phyloP scores from a whole-genome alignment of 1,140 invertebrate genomes.

The Macrocentrus cingulum region DNA sequence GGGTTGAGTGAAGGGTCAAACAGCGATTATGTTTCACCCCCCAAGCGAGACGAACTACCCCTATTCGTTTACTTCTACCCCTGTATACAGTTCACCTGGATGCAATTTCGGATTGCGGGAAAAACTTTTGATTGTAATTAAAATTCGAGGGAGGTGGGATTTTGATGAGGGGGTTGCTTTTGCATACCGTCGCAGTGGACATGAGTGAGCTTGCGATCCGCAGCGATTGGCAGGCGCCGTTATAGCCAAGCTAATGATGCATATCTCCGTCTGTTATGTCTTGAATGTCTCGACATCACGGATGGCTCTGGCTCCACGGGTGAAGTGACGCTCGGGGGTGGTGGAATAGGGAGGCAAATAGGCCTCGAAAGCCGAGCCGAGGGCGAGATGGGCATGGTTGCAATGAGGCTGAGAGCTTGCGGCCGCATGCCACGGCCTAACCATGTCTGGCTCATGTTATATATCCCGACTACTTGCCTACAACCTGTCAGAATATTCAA shows the following conservation, averaged over 20 bases:
- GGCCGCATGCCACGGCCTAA: slow-evolving; percentile 51
- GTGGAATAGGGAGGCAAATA: slow-evolving; percentile 6
- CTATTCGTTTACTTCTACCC: slow-evolving; percentile 13
- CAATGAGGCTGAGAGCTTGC: slow-evolving; percentile 56
- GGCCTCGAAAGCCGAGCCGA: slow-evolving; percentile 32
- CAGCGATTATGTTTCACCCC: slow-evolving; percentile 38
- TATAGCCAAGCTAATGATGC: slow-evolving; percentile 48
- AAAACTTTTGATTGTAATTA: neutral
- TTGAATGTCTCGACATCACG: slow-evolving; percentile 50
- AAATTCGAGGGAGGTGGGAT: neutral
- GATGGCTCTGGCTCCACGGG: slow-evolving; percentile 13
- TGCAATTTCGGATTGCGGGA: no score
- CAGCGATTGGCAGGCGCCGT: slow-evolving; percentile 34
- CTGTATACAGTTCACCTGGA: neutral
- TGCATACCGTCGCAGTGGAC: slow-evolving; percentile 36
- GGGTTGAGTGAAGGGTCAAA: slow-evolving; percentile 26
- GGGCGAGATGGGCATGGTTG: slow-evolving; percentile 38
- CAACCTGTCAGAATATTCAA: neutral
- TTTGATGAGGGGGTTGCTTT: slow-evolving; percentile 36
- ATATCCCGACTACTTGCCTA: slow-evolving; percentile 18
- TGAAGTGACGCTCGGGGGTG: slow-evolving; percentile 3
- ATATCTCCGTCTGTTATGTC: slow-evolving; percentile 53
- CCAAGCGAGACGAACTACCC: slow-evolving; percentile 15
- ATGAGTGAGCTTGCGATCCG: slow-evolving; percentile 26
- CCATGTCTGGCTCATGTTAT: slow-evolving; percentile 44